Evolutionary conservation across 2,888 invertebrate genomes (phyloP).

Genomic region (Antheraea yamamai): DNA sequence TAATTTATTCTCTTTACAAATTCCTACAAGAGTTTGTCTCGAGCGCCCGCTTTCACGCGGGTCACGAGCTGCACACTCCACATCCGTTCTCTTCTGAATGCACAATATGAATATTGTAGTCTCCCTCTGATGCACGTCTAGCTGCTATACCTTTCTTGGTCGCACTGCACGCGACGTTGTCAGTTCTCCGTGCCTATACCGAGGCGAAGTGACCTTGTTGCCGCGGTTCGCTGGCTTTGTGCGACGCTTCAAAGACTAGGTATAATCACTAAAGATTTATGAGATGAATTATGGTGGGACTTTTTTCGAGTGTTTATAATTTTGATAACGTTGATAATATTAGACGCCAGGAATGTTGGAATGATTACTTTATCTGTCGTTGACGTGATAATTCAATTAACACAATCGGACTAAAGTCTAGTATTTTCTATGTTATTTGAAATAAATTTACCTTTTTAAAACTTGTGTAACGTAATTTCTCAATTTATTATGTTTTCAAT

Average conservation of each 20-base stretch:
- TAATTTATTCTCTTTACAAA: constrained; percentile 71
- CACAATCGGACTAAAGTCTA: background rate
- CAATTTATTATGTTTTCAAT: too few species aligned
- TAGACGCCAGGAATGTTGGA: background rate
- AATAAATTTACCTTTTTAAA: background rate
- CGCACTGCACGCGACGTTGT: constrained; percentile 62
- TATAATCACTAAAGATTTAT: constrained; percentile 58
- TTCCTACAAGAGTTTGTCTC: constrained; percentile 52
- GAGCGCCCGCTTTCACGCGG: constrained; percentile 72
- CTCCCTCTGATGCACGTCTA: constrained; percentile 44
- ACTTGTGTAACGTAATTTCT: background rate
- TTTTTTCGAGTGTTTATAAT: constrained; percentile 28
- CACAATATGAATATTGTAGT: constrained; percentile 63
- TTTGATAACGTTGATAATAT: constrained; percentile 10
- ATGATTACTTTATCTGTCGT: constrained; percentile 4
- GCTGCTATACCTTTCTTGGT: constrained; percentile 41
- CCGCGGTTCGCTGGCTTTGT: constrained; percentile 56
- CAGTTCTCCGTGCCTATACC: constrained; percentile 51
- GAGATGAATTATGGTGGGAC: constrained; percentile 42
- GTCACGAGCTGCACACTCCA: constrained; percentile 72
- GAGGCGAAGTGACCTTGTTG: constrained; percentile 70
- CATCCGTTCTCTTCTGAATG: constrained; percentile 76
- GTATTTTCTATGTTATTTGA: background rate
- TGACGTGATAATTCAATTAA: background rate
- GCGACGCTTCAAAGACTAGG: constrained; percentile 48